A percentile compares a stretch with the other conserved stretches of the same genome.
Conservation (phyloP, 2,888 invertebrate species). For the Synergus itoensis region DNA sequence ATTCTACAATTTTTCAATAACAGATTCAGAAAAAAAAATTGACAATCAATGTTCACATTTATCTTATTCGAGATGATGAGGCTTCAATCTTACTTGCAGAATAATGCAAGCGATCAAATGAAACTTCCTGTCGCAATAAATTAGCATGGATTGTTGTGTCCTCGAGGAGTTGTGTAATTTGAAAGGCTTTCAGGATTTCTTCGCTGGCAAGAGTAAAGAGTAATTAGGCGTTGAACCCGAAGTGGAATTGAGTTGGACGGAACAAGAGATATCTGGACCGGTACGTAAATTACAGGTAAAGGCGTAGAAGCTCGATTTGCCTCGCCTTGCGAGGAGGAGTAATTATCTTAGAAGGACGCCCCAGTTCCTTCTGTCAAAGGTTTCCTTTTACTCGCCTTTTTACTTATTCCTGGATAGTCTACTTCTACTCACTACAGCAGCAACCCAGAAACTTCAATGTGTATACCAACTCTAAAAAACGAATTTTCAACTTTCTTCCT, state of each 20-base stretch:
- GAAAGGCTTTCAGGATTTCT: slow-evolving; percentile 14
- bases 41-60: neutral
- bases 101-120: neutral
- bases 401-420: neutral
- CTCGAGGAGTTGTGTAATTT: neutral
- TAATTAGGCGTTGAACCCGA: slow-evolving; percentile 66
- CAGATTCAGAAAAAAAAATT: neutral
- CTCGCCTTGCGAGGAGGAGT: slow-evolving; percentile 61
- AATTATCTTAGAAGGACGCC: slow-evolving; percentile 69
- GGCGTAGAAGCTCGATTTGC: slow-evolving; percentile 61
- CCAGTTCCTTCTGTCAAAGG: slow-evolving; percentile 64
- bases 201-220: slow-evolving; percentile 43
- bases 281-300: slow-evolving; percentile 70
- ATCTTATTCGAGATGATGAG: neutral
- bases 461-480: neutral
- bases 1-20: neutral
- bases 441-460: neutral
- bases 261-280: slow-evolving; percentile 62
- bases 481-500: neutral
- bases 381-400: slow-evolving; percentile 45
- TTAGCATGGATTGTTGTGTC: neutral
- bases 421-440: neutral
- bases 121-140: slow-evolving; percentile 1
- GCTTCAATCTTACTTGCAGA: neutral
- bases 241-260: slow-evolving; percentile 53